Evolutionary conservation across 2,888 invertebrate species (phyloP).

Genomic region (Rhamphomyia laevipes): DNA sequence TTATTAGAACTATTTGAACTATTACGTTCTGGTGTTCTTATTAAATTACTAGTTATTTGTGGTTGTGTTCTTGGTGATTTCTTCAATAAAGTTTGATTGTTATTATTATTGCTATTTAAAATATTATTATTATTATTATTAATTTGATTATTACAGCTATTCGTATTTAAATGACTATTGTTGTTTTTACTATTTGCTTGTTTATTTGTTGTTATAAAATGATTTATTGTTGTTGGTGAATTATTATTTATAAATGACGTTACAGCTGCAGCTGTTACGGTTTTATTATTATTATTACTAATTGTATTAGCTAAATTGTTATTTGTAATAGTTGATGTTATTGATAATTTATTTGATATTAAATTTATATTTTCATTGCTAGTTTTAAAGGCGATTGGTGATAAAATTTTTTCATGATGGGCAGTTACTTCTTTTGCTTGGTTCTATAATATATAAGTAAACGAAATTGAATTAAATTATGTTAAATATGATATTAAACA

Average conservation of each 20-base stretch:
- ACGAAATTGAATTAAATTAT: too few species aligned
- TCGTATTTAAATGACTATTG: slow-evolving; percentile 5
- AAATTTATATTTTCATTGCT: slow-evolving; percentile 3
- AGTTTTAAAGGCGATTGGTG: slow-evolving; percentile 21
- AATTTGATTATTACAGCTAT: slow-evolving; percentile 5
- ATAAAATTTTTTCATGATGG: slow-evolving; percentile 20
- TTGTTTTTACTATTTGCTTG: slow-evolving; percentile 1
- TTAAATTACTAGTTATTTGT: slow-evolving; percentile 6
- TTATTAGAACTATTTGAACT: too few species aligned
- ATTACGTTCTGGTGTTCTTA: slow-evolving; percentile 8
- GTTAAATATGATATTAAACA: too few species aligned
- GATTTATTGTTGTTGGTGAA: slow-evolving; percentile 15
- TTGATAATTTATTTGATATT: not conserved
- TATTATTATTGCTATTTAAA: slow-evolving; percentile 13
- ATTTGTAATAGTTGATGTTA: not conserved
- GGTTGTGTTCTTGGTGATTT: slow-evolving; percentile 4
- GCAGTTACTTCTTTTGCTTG: slow-evolving; percentile 28
- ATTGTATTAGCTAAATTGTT: not conserved
- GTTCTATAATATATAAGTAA: slow-evolving; percentile 19
- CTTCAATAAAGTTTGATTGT: slow-evolving; percentile 4
- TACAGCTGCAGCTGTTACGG: slow-evolving; percentile 17
- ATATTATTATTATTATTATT: slow-evolving; percentile 5
- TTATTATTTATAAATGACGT: slow-evolving; percentile 3
- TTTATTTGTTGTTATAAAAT: slow-evolving; percentile 27
- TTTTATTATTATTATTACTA: slow-evolving; percentile 14